phyloP scores from a whole-genome alignment of 23 tunicate genomes.

The Corella eumyota region DNA sequence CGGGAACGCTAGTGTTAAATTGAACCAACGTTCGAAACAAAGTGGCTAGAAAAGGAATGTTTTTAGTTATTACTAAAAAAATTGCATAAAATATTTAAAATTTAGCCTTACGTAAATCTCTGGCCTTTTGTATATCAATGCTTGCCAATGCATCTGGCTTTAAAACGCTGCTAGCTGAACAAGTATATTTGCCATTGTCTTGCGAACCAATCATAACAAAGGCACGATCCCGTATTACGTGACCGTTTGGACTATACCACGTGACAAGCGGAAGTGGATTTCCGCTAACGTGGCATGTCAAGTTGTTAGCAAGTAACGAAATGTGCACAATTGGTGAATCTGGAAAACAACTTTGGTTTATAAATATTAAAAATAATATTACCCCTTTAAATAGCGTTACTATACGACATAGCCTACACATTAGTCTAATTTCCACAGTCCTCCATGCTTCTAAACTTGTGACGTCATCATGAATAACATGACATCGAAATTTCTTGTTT shows the following conservation, averaged over 20 bases:
- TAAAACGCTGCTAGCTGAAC: conserved; percentile 28
- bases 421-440: too few relatives aligned
- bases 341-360: background rate
- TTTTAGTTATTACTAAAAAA: background rate
- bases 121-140: conserved; percentile 32
- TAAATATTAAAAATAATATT: too few relatives aligned
- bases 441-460: too few relatives aligned
- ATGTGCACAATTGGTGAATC: conserved; percentile 45
- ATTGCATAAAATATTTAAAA: too few relatives aligned
- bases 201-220: conserved; percentile 9
- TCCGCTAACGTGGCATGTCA: conserved; percentile 42
- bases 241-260: conserved; percentile 56
- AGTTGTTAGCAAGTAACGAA: conserved; percentile 32
- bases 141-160: conserved; percentile 42
- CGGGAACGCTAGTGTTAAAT: conserved; percentile 54
- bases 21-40: conserved; percentile 40
- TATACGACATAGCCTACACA: too few relatives aligned
- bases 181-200: conserved; percentile 47
- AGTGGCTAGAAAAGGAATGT: conserved; percentile 29
- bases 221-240: background rate
- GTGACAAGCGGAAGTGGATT: conserved; percentile 32
- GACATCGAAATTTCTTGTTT: too few relatives aligned
- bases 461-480: conserved; percentile 36
- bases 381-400: too few relatives aligned
- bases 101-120: conserved; percentile 44